Evolutionary conservation across 1,140 invertebrate genomes (phyloP).

Genomic region (Brachionus asplanchnoidis): DNA sequence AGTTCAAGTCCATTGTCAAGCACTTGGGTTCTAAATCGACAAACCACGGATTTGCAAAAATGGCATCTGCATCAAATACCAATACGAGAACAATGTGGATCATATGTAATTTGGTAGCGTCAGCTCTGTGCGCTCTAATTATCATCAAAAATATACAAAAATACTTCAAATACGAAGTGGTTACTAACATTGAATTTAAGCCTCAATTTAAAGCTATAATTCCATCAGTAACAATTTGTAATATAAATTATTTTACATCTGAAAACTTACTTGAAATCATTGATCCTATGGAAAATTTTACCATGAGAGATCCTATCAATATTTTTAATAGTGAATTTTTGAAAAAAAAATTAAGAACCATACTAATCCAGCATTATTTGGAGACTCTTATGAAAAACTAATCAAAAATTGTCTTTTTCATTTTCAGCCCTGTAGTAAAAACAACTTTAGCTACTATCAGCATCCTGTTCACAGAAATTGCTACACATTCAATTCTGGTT

Average conservation of each 20-base stretch:
- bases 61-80: not conserved
- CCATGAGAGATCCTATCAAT: not conserved
- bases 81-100: not conserved
- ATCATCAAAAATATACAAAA: not conserved
- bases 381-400: not conserved
- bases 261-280: not conserved
- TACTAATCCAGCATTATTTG: not conserved
- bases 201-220: not conserved
- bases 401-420: not conserved
- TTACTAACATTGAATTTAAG: not conserved
- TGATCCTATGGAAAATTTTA: not conserved
- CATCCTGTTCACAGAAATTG: not conserved
- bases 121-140: not conserved
- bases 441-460: not conserved
- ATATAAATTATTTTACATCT: not conserved
- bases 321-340: not conserved
- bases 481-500: not conserved
- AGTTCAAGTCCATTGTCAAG: too few relatives aligned
- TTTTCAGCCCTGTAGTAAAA: not conserved
- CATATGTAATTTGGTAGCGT: not conserved
- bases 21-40: not conserved
- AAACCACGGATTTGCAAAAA: not conserved
- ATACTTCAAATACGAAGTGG: not conserved
- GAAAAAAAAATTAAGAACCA: not conserved
- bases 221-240: constrained; percentile 3